phyloP scores from a whole-genome alignment of 2,113 vertebrate genomes.

The Dasypus novemcinctus region DNA sequence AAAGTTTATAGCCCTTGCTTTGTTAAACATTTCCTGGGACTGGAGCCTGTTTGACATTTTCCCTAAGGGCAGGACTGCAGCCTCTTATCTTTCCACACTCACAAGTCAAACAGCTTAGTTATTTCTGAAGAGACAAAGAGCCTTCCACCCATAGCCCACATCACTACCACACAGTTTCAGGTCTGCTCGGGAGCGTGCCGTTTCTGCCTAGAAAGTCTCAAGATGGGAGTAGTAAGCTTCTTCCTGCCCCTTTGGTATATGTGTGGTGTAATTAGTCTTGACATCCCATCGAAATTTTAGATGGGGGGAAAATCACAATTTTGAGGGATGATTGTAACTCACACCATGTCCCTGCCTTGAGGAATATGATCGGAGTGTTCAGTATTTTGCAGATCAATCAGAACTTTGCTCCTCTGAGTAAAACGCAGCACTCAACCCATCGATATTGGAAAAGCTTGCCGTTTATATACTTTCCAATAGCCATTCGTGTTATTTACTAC shows the following conservation, averaged over 20 bases:
- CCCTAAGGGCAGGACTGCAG: too few species aligned
- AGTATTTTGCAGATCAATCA: background rate
- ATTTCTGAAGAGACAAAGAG: too few species aligned
- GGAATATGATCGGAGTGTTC: background rate
- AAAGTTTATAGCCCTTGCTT: too few species aligned
- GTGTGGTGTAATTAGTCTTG: background rate
- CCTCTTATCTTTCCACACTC: too few species aligned
- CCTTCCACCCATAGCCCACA: too few species aligned
- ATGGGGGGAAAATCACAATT: background rate
- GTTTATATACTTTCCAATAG: background rate
- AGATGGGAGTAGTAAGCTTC: fast-evolving
- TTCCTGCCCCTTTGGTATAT: fast-evolving
- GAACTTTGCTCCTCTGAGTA: background rate
- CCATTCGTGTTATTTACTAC: fast-evolving
- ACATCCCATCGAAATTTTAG: background rate
- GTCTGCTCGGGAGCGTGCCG: fast-evolving
- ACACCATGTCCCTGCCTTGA: background rate
- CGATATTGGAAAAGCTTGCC: background rate
- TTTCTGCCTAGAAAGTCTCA: background rate
- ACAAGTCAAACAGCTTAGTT: too few species aligned
- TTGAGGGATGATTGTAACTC: background rate
- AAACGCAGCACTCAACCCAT: background rate
- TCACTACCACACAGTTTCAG: too few species aligned
- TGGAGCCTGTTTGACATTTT: too few species aligned
- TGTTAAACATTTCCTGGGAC: too few species aligned